phyloP scores from a whole-genome alignment of 2,113 vertebrate species.

The Engystomops pustulosus region DNA sequence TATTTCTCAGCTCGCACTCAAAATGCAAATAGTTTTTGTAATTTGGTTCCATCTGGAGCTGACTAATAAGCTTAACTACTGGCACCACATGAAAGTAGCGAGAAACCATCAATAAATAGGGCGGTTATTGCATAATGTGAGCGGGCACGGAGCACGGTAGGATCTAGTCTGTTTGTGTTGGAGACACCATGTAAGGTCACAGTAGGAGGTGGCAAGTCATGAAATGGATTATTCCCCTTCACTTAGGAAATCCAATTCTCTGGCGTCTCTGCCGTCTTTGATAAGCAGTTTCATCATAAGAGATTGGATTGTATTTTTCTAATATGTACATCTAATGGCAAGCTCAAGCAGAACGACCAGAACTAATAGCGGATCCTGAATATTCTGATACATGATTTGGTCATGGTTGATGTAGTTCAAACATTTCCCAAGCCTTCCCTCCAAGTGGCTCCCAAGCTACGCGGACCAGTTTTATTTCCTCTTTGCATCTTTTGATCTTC shows the following conservation, averaged over 20 bases:
- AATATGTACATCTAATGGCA: not conserved
- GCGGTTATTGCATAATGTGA: not conserved
- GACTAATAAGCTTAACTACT: not conserved
- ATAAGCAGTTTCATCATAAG: not conserved
- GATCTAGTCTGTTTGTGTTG: constrained; percentile 33
- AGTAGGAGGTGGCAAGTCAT: constrained; percentile 12
- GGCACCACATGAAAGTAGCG: constrained; percentile 31
- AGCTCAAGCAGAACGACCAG: not conserved
- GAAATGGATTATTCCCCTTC: constrained; percentile 22
- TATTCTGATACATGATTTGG: not conserved
- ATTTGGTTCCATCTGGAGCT: constrained; percentile 4
- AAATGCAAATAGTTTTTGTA: constrained; percentile 7
- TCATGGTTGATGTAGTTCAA: constrained; percentile 22
- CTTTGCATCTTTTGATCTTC: constrained; percentile 4
- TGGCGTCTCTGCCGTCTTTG: not conserved
- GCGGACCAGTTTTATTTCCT: not conserved
- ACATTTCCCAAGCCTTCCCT: not conserved
- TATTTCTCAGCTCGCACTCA: not conserved
- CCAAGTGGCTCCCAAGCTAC: not conserved
- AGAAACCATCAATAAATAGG: constrained; percentile 1
- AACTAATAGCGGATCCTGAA: constrained; percentile 8
- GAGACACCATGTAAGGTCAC: constrained; percentile 19
- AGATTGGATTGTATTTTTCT: constrained; percentile 16
- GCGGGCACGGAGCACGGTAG: not conserved
- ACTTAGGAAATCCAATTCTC: not conserved